Conservation (phyloP, 2,113 vertebrate genomes). For the Anguilla rostrata region DNA sequence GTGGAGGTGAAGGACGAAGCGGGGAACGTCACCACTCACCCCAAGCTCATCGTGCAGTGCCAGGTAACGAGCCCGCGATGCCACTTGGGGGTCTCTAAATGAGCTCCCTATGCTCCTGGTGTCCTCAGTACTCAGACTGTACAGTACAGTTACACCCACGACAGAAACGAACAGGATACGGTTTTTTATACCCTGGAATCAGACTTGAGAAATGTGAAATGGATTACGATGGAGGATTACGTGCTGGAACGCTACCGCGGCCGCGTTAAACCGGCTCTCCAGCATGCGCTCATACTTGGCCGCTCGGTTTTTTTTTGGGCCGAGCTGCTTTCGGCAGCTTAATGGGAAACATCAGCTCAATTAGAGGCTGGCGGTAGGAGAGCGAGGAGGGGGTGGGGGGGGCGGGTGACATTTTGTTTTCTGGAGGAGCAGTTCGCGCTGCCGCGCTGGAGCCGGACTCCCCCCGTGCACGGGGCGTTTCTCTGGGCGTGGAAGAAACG, state of each 20-base stretch:
- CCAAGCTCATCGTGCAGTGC: slow-evolving; percentile 77
- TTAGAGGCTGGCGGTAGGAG: neutral
- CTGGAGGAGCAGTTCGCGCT: neutral
- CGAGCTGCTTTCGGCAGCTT: neutral
- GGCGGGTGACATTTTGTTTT: neutral
- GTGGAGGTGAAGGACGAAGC: slow-evolving; percentile 83
- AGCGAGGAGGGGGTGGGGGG: neutral
- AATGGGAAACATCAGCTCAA: slow-evolving; percentile 14
- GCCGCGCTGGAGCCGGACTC: neutral
- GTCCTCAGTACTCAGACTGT: too few relatives aligned
- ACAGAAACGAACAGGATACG: neutral
- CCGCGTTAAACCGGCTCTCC: neutral
- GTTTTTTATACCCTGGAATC: neutral
- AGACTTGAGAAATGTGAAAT: neutral
- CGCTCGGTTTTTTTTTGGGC: neutral
- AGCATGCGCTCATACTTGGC: slow-evolving; percentile 17
- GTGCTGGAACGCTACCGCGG: neutral
- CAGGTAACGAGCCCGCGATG: slow-evolving; percentile 70
- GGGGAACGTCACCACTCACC: slow-evolving; percentile 79
- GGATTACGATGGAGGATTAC: neutral
- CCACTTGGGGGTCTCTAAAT: neutral
- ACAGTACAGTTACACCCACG: neutral
- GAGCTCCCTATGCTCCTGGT: neutral
- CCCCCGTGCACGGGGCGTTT: neutral
- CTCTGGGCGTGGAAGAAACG: neutral